A percentile compares a stretch with the other conserved stretches of the same genome.
Conservation (phyloP, 2,113 vertebrate species). For the Barbus barbus region DNA sequence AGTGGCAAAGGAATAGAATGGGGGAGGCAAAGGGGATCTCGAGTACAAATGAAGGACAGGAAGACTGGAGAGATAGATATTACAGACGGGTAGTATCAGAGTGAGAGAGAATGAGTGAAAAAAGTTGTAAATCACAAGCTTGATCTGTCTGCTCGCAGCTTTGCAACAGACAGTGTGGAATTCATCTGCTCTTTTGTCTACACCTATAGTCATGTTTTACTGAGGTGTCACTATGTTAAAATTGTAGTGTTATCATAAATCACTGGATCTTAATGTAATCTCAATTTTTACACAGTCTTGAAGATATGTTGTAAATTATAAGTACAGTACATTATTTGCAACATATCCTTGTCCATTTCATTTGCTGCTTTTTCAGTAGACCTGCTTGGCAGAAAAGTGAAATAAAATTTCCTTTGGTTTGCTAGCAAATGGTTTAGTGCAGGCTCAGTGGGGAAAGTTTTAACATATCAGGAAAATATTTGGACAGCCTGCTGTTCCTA, state of each 20-base stretch:
- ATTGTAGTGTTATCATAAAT: not conserved
- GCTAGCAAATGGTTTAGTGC: constrained; percentile 42
- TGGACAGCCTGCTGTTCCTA: constrained; percentile 49
- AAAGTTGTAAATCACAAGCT: constrained; percentile 69
- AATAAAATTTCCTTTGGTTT: constrained; percentile 36
- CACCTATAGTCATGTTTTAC: constrained; percentile 22
- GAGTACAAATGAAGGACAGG: constrained; percentile 45
- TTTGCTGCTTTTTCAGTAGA: constrained; percentile 30
- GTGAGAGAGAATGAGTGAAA: constrained; percentile 55
- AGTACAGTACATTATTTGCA: constrained; percentile 11
- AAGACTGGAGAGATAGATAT: constrained; percentile 67
- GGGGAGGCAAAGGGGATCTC: constrained; percentile 48
- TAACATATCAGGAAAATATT: constrained; percentile 50
- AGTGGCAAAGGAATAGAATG: constrained; percentile 56
- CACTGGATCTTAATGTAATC: not conserved
- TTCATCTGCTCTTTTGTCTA: constrained; percentile 13
- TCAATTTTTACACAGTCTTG: not conserved
- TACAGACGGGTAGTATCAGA: constrained; percentile 58
- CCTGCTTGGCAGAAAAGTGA: constrained; percentile 16
- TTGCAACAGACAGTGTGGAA: constrained; percentile 24
- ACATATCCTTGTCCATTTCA: not conserved
- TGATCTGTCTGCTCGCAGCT: constrained; percentile 32
- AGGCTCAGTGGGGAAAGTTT: constrained; percentile 45
- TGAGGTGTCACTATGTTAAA: not conserved
- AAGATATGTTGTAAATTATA: not conserved